These are phyloP conservation scores for Falcaria lacertinaria DNA, from an alignment of 2,888 invertebrate species.

Conservation along the genomic window DNA sequence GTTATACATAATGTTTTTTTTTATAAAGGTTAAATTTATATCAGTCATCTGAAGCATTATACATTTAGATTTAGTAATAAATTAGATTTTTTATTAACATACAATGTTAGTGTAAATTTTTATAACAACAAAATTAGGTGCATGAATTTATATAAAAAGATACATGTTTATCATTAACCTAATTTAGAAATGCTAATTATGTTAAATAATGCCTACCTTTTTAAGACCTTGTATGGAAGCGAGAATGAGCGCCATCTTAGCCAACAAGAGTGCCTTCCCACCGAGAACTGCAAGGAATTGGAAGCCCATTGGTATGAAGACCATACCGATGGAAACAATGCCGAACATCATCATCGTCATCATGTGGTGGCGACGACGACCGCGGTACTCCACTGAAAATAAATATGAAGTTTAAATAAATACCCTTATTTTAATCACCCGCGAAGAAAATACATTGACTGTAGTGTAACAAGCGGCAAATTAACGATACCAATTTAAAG, in stretches of 20 bases:
- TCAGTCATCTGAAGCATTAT: too few species aligned
- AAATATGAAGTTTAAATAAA: background rate
- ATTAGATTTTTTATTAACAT: too few species aligned
- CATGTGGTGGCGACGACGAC: slow-evolving; percentile 83
- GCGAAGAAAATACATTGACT: background rate
- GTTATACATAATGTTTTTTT: slow-evolving; percentile 14
- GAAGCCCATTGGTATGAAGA: slow-evolving; percentile 90
- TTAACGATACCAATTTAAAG: background rate
- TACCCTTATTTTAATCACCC: too few species aligned
- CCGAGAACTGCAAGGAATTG: slow-evolving; percentile 90
- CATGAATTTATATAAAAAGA: too few species aligned
- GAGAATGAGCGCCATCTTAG: slow-evolving; percentile 89
- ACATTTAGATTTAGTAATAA: too few species aligned
- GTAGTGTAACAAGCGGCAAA: background rate
- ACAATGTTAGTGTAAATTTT: too few species aligned
- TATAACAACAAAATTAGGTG: too few species aligned
- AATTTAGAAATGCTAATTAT: too few species aligned
- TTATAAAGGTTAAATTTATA: slow-evolving; percentile 2
- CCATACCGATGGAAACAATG: slow-evolving; percentile 86
- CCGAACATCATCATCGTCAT: slow-evolving; percentile 90
- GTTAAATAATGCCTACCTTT: slow-evolving; percentile 69
- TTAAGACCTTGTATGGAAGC: slow-evolving; percentile 90
- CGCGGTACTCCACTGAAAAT: slow-evolving; percentile 65
- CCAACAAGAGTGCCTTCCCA: slow-evolving; percentile 88
- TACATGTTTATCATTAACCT: too few species aligned